phyloP scores from a whole-genome alignment of 2,113 vertebrate genomes.

The Oxyura jamaicensis region DNA sequence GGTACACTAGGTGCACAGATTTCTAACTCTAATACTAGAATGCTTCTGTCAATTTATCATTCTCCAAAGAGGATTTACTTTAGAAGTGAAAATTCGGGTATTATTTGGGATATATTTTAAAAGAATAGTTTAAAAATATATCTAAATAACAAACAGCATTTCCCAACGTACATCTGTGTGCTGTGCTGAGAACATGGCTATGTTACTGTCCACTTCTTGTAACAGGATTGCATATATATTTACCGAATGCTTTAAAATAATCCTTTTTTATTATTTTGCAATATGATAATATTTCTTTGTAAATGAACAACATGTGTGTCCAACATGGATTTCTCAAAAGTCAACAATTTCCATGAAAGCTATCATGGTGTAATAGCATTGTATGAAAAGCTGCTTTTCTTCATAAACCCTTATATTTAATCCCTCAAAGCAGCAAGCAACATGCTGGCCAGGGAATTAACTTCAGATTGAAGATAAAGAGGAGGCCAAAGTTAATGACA shows the following conservation, averaged over 20 bases:
- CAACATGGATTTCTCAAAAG: slow-evolving; percentile 66
- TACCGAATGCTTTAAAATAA: slow-evolving; percentile 52
- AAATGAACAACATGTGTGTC: slow-evolving; percentile 76
- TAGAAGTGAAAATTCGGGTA: neutral
- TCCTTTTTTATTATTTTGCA: slow-evolving; percentile 67
- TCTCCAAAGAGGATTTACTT: neutral
- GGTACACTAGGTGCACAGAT: neutral
- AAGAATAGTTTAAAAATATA: neutral
- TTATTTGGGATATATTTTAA: neutral
- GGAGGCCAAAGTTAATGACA: slow-evolving; percentile 79
- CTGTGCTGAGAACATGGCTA: neutral
- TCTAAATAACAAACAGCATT: neutral
- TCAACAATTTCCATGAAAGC: slow-evolving; percentile 81
- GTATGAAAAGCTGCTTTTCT: slow-evolving; percentile 84
- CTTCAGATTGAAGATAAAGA: slow-evolving; percentile 82
- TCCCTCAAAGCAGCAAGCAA: slow-evolving; percentile 78
- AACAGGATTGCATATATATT: slow-evolving; percentile 47
- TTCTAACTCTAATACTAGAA: neutral
- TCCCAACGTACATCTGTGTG: neutral
- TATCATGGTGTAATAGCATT: slow-evolving; percentile 83
- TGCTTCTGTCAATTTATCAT: neutral
- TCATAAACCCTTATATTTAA: slow-evolving; percentile 84
- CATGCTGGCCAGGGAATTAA: slow-evolving; percentile 81
- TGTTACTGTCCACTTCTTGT: neutral
- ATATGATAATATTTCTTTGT: slow-evolving; percentile 71